Evolutionary conservation across 2,888 invertebrate genomes (phyloP).

Genomic region (Cryptus viduatorius): DNA sequence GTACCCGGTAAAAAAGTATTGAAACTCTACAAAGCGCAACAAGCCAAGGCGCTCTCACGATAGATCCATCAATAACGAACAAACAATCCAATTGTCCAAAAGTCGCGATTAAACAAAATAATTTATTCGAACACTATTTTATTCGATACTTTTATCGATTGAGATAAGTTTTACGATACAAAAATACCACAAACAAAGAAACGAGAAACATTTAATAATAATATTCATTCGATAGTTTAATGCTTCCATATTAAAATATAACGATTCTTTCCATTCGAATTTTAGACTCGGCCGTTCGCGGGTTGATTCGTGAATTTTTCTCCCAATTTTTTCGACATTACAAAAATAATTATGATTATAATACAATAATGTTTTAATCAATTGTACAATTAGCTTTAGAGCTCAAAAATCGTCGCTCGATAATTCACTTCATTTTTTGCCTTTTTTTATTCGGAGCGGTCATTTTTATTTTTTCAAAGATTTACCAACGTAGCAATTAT

Average conservation of each 20-base stretch:
- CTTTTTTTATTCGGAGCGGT: too few relatives aligned
- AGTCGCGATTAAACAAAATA: background rate
- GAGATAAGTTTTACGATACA: background rate
- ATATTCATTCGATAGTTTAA: slow-evolving; percentile 39
- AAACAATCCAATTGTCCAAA: background rate
- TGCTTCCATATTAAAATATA: slow-evolving; percentile 50
- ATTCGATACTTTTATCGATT: background rate
- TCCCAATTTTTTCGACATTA: background rate
- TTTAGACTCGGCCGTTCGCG: background rate
- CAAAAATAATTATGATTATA: too few relatives aligned
- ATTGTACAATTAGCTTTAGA: too few relatives aligned
- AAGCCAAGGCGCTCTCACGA: slow-evolving; percentile 85
- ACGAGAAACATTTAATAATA: slow-evolving; percentile 16
- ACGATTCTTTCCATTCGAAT: background rate
- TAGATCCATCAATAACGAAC: slow-evolving; percentile 65
- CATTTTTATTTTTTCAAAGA: background rate
- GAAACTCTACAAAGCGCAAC: slow-evolving; percentile 91
- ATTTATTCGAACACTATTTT: background rate
- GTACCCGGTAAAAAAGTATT: slow-evolving; percentile 94
- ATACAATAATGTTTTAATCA: too few relatives aligned
- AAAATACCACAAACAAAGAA: background rate
- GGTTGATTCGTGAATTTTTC: background rate
- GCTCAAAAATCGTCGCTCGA: too few relatives aligned
- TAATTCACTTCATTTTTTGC: too few relatives aligned
- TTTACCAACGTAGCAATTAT: background rate